Percentiles rank a stretch among this genome's conserved stretches.
phyloP scores from a whole-genome alignment of 2,797 vertebrate genomes.

The Labroides dimidiatus region DNA sequence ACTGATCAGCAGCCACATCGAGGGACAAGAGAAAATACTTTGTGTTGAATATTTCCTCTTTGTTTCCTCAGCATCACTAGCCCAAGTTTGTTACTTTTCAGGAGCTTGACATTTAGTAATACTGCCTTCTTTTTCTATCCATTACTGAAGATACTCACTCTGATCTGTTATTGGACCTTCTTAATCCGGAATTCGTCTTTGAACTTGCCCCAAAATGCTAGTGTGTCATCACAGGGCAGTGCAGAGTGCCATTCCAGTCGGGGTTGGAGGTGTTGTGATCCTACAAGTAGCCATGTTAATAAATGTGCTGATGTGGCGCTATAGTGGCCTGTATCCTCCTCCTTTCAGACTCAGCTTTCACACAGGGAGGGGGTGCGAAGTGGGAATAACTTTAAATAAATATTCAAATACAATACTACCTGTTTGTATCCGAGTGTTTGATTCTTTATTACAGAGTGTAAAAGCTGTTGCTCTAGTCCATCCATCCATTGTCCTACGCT shows the following conservation, averaged over 20 bases:
- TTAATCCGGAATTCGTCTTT: slow-evolving; percentile 33
- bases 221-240: slow-evolving; percentile 56
- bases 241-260: slow-evolving; percentile 58
- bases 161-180: slow-evolving; percentile 58
- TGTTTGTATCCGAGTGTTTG: slow-evolving; percentile 32
- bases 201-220: slow-evolving; percentile 64
- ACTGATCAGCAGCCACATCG: slow-evolving; percentile 54
- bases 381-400: slow-evolving; percentile 80
- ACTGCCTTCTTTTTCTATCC: slow-evolving; percentile 55
- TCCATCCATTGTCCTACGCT: too few species aligned
- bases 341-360: slow-evolving; percentile 89
- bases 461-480: too few species aligned
- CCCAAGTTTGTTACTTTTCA: slow-evolving; percentile 35
- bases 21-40: slow-evolving; percentile 49
- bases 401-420: slow-evolving; percentile 56
- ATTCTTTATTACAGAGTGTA: slow-evolving; percentile 5
- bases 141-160: slow-evolving; percentile 54
- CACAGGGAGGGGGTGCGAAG: slow-evolving; percentile 70
- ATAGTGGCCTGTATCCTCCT: slow-evolving; percentile 92
- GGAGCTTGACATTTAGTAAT: slow-evolving; percentile 62
- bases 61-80: slow-evolving; percentile 36
- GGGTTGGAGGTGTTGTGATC: slow-evolving; percentile 61
- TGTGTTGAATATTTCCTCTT: slow-evolving; percentile 43
- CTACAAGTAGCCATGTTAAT: slow-evolving; percentile 77
- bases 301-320: slow-evolving; percentile 88